Conservation (phyloP, 2,888 invertebrate genomes). For the Plagodis pulveraria region DNA sequence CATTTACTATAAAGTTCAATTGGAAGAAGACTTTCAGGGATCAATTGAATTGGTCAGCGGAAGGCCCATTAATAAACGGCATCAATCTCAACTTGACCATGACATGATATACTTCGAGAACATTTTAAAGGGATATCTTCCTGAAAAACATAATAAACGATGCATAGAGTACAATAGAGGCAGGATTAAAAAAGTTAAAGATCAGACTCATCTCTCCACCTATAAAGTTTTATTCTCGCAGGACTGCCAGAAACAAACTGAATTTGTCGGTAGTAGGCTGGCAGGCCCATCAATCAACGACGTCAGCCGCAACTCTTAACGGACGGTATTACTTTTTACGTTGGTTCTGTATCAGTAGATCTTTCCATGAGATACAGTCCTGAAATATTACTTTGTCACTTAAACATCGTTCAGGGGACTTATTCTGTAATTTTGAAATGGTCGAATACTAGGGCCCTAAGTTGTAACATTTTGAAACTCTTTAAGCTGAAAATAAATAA, state of each 20-base stretch:
- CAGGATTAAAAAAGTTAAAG: conserved; percentile 22
- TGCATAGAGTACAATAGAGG: no score
- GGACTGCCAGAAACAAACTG: conserved; percentile 49
- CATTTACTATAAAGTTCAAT: no score
- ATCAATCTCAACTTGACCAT: no score
- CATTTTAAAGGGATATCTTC: no score
- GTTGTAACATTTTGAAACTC: no score
- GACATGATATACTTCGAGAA: no score
- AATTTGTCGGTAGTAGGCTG: conserved; percentile 69
- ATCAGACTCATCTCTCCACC: conserved; percentile 9
- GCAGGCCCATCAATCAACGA: conserved; percentile 74
- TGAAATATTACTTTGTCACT: conserved; percentile 67
- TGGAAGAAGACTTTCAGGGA: no score
- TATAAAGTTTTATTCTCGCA: conserved; percentile 43
- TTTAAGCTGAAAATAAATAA: no score
- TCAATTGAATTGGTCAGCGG: no score
- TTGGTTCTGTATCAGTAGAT: conserved; percentile 58
- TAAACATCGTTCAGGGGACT: conserved; percentile 36
- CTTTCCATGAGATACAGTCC: conserved; percentile 60
- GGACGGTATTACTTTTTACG: conserved; percentile 65
- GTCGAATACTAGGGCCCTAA: no score
- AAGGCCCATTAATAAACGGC: no score
- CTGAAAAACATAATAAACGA: no score
- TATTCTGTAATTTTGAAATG: background rate
- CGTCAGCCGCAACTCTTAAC: conserved; percentile 72